Evolutionary conservation across 2,888 invertebrate species (phyloP), one percentile per base, ranked within the genome.

Genomic region (Agrypnus murinus): DNA sequence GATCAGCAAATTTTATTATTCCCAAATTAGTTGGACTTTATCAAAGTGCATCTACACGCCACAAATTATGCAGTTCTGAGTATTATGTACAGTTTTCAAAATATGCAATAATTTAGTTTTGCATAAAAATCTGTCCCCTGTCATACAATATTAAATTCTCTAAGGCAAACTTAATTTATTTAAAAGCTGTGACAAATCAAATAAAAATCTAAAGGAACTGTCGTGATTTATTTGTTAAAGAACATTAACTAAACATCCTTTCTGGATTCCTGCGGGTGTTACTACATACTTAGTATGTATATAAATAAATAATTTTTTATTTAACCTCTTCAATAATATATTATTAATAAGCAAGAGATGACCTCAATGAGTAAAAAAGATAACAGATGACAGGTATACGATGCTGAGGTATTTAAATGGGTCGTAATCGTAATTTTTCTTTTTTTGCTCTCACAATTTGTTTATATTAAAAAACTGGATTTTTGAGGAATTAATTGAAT

Each of bases 211-310:
- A 25, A 14, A 25, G 48, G 17, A 48, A 25, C 14, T 31, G 12
- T 36, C 55, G 34, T 36, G 55, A 55, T 55, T 55, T 55, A 55
- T 55, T 34, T 34, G 36, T 36, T 36, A 34, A 15, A 36, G 15
- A 36, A 38, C 34, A 31, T 31, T 48, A 17, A 32, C 53, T 53
- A 32, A 48, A 36, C 55, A 36, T 55, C 31, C 17, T 36, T 36
- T 55, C n/a, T 55, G 31, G 55, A 55, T 55, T 55, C 55, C 55
- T 36, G 36, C 55, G 55, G 55, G 38, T 55, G 55, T 55, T 36
- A 17, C 36, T 19, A 36, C 55, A 55, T 55, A 55, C 55, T 36
- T 36, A 17, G 4, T 10, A 6, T 4, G 7, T 40, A 12, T 40
- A 12, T 40, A 40, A 50, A 50, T 50, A 50, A 32, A 50, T 50